Percentiles rank a stretch among this genome's conserved stretches.
Evolutionary conservation across 2,888 invertebrate species (phyloP).

Genomic region (Schizaphis graminum): DNA sequence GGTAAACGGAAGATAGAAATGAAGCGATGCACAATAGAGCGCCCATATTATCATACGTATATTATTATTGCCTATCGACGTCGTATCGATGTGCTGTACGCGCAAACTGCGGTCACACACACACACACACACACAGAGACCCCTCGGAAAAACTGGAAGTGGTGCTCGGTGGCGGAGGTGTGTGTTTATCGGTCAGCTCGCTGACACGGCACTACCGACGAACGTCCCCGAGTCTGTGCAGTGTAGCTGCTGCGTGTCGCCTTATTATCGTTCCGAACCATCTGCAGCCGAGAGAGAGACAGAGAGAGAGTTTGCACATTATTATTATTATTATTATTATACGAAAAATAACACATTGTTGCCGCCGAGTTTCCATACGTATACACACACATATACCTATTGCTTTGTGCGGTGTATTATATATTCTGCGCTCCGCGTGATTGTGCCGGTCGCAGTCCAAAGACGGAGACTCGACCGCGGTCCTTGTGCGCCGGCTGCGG

Average conservation of each 20-base stretch:
- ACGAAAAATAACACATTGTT: slow-evolving; percentile 37
- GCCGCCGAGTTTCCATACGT: neutral
- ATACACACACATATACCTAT: neutral
- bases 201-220: neutral
- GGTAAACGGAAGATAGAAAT: neutral
- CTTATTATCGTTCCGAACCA: slow-evolving; percentile 22
- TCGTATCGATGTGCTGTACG: neutral
- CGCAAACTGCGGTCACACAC: neutral
- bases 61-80: neutral
- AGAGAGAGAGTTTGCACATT: neutral
- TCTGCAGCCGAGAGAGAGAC: neutral
- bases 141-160: neutral
- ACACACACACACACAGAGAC: neutral
- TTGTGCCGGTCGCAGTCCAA: neutral
- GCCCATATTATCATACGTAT: neutral
- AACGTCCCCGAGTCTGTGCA: slow-evolving; percentile 21
- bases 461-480: neutral
- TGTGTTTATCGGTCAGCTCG: neutral
- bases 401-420: neutral
- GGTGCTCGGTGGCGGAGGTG: neutral
- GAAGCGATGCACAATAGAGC: neutral
- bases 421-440: neutral
- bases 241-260: neutral
- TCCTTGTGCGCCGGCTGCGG: neutral
- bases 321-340: slow-evolving; percentile 15